phyloP scores from a whole-genome alignment of 1,140 invertebrate genomes.

The Brachystomella parvula region DNA sequence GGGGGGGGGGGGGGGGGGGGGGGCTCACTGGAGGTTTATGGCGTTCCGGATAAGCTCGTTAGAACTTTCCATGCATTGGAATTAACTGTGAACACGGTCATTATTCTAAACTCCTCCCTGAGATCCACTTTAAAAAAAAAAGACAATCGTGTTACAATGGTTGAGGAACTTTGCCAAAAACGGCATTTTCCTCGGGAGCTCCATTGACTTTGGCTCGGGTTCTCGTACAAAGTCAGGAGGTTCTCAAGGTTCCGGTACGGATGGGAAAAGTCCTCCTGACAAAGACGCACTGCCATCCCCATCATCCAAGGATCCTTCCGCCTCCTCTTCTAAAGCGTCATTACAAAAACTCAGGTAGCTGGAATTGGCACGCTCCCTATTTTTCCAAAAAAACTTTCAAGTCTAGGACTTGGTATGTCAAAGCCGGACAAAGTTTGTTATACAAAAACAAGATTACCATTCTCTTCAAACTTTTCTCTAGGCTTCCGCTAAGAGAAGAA shows the following conservation, averaged over 20 bases:
- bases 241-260: neutral
- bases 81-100: conserved; percentile 4
- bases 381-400: neutral
- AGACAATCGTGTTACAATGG: neutral
- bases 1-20: too few species aligned
- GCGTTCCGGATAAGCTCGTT: too few species aligned
- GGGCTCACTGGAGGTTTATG: too few species aligned
- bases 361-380: neutral
- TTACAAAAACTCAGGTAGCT: neutral
- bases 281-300: neutral
- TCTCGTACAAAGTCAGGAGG: neutral
- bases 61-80: neutral
- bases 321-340: neutral
- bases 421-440: neutral
- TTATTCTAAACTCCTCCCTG: neutral
- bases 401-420: too few species aligned
- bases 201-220: conserved; percentile 7
- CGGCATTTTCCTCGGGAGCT: neutral
- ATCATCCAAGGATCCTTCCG: neutral
- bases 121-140: neutral
- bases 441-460: too few species aligned
- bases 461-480: neutral
- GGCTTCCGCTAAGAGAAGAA: neutral
- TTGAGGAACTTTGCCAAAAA: conserved; percentile 1
- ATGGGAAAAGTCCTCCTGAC: neutral